Evolutionary conservation across 2,113 vertebrate genomes (phyloP).

Genomic region (Siniperca chuatsi): DNA sequence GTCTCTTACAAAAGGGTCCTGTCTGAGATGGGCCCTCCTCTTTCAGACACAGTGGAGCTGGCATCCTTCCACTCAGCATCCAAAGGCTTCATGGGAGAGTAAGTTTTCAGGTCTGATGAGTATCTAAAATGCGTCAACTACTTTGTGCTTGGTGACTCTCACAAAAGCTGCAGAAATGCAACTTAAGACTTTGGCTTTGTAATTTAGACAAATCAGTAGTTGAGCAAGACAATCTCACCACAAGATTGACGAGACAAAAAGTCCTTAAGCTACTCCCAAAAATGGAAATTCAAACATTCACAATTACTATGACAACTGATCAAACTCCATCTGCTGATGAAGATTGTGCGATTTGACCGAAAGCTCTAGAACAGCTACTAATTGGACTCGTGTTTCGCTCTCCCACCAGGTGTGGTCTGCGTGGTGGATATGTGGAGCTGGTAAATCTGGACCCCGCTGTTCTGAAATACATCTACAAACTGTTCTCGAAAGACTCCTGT

Average conservation of each 20-base stretch:
- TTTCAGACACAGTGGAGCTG: slow-evolving; percentile 78
- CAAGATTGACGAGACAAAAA: neutral
- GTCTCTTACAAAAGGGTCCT: slow-evolving; percentile 85
- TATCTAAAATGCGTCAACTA: neutral
- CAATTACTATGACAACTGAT: neutral
- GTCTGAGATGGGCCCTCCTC: slow-evolving; percentile 80
- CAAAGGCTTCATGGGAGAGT: slow-evolving; percentile 85
- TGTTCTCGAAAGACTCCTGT: slow-evolving; percentile 14
- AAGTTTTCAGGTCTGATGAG: slow-evolving; percentile 39
- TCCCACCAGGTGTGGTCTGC: slow-evolving; percentile 80
- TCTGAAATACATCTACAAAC: slow-evolving; percentile 18
- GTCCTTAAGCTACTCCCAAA: neutral
- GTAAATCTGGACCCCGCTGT: slow-evolving; percentile 80
- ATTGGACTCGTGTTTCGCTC: neutral
- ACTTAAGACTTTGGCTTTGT: neutral
- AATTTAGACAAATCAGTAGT: neutral
- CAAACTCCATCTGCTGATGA: neutral
- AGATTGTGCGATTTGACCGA: neutral
- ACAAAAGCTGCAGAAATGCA: neutral
- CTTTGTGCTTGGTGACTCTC: neutral
- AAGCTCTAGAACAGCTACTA: neutral
- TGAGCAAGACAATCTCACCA: neutral
- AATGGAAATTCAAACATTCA: neutral
- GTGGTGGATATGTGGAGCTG: slow-evolving; percentile 84
- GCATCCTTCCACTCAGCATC: slow-evolving; percentile 85